These are phyloP conservation scores for Chloromyia formosa DNA, from an alignment of 2,888 invertebrate species.

Conservation along the genomic window DNA sequence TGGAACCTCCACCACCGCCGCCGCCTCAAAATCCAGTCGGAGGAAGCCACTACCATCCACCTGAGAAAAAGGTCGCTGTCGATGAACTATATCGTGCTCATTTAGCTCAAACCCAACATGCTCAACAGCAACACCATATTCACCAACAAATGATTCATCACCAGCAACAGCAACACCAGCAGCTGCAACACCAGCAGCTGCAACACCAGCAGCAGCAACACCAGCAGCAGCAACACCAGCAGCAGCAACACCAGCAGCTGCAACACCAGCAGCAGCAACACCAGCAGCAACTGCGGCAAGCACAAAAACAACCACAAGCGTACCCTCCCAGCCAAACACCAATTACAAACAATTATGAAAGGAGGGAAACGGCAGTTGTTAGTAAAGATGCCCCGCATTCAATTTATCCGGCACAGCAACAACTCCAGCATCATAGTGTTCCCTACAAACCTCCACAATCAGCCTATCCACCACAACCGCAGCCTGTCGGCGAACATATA, in stretches of 20 bases:
- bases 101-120: slow-evolving; percentile 43
- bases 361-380: slow-evolving; percentile 22
- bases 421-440: slow-evolving; percentile 16
- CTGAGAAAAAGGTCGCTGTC: slow-evolving; percentile 47
- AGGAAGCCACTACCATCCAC: slow-evolving; percentile 39
- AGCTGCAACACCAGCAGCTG: slow-evolving; percentile 54
- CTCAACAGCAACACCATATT: slow-evolving; percentile 43
- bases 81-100: slow-evolving; percentile 47
- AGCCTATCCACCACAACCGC: slow-evolving; percentile 39
- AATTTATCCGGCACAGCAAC: slow-evolving; percentile 35
- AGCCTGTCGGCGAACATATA: background rate
- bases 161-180: slow-evolving; percentile 50
- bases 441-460: slow-evolving; percentile 39
- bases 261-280: background rate
- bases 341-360: slow-evolving; percentile 12
- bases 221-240: slow-evolving; percentile 42
- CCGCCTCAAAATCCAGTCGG: background rate
- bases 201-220: no score
- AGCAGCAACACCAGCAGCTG: no score
- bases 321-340: background rate
- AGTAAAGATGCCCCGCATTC: slow-evolving; percentile 42
- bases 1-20: slow-evolving; percentile 51
- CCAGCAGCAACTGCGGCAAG: no score
- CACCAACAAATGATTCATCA: background rate
- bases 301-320: slow-evolving; percentile 43